Evolutionary conservation across 2,888 invertebrate genomes (phyloP).

Genomic region (Neuroscelio doddi): DNA sequence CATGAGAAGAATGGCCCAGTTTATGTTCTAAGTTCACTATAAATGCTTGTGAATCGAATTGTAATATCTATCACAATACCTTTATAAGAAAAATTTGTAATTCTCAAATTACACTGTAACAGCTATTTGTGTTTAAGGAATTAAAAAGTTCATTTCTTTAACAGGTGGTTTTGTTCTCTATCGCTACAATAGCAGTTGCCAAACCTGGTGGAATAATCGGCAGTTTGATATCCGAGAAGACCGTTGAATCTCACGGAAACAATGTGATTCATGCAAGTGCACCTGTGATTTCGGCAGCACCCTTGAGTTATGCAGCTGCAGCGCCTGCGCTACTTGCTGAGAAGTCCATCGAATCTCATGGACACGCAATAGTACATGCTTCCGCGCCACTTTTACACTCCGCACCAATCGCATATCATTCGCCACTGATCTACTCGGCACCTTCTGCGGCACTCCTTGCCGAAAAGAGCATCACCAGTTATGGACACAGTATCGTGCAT

Average conservation of each 20-base stretch:
- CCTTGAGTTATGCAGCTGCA: conserved; percentile 55
- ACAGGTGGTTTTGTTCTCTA: conserved; percentile 63
- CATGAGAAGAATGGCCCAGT: too few species aligned
- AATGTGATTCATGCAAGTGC: conserved; percentile 71
- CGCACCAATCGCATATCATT: conserved; percentile 25
- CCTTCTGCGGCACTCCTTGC: conserved; percentile 46
- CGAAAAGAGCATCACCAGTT: conserved; percentile 55
- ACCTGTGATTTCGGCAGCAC: conserved; percentile 72
- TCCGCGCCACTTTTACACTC: conserved; percentile 47
- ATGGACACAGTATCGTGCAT: conserved; percentile 57
- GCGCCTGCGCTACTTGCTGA: conserved; percentile 46
- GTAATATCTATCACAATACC: too few species aligned
- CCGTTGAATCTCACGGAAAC: conserved; percentile 62
- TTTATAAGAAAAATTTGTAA: too few species aligned
- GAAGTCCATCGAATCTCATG: conserved; percentile 61
- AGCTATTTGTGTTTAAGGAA: conserved; percentile 10
- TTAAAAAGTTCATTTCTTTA: conserved; percentile 4
- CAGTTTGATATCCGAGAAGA: conserved; percentile 56
- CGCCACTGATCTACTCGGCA: conserved; percentile 29
- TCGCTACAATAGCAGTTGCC: conserved; percentile 60
- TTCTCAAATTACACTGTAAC: too few species aligned
- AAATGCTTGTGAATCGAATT: too few species aligned
- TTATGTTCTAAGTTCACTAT: background rate
- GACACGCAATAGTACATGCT: conserved; percentile 61
- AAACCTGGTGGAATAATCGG: conserved; percentile 56